Evolutionary conservation across 2,888 invertebrate genomes (phyloP), one percentile per base, ranked within the genome.

Genomic region (Cheilosia variabilis): DNA sequence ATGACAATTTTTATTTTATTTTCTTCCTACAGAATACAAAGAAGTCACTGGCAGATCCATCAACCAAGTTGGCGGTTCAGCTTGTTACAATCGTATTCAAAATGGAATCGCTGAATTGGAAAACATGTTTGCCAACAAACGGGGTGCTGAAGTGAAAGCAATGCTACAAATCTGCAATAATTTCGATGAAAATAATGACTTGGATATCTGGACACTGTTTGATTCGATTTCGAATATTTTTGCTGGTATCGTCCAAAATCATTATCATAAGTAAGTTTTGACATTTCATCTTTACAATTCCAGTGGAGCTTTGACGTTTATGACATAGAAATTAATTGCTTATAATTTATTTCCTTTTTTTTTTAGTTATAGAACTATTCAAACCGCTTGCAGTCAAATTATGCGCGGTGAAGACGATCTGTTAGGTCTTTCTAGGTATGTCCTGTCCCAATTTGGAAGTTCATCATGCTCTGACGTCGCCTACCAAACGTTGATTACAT

Each of bases 201-300:
- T 91, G 84, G 91, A 92, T 76, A 65, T 91, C 13, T 91, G 90
- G 91, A 87, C 88, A 0, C 87, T 92, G n/a, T 92, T 92, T 69
- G 68, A 89, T 37, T 82, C 87, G 17, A 90, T 92, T 69, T 90
- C 92, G 1, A 89, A 90, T 68, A 43, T 89, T 1, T 92, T 91
- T 53, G 68, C 91, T 0, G 87, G 89, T 2, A 22, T 91, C 2
- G 91, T 90, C 0, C 91, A 91, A 86, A 89, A 88, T 62, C 91
- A 92, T 87, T 4, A 5, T 52, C 22, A 50, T 13, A 57, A 31
- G 91, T 91, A 87, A 55, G 88, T 63, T 60, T 27, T 4, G 19
- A 31, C 5, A 34, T 2, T 31, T 2, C 9, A 9, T 53, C 31
- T 47, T 41, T 13, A 4, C 17, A 60, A 31, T 43, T 50, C 22